A percentile compares a stretch with the other conserved stretches of the same genome.
phyloP scores from a whole-genome alignment of 2,797 vertebrate genomes.

The Mastacembelus armatus region DNA sequence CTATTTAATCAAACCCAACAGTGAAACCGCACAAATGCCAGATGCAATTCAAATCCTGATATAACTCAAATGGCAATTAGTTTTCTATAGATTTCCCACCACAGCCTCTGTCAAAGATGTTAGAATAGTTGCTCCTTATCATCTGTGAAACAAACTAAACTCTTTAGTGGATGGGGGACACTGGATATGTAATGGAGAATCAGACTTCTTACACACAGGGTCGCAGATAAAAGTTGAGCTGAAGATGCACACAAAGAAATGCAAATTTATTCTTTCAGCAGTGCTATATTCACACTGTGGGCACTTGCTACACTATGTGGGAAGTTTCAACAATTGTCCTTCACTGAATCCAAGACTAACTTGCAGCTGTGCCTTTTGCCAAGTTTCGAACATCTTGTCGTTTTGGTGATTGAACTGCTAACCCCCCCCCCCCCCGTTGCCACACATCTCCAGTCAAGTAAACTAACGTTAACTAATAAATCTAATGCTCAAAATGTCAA shows the following conservation, averaged over 20 bases:
- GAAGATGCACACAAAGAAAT: constrained; percentile 12
- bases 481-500: constrained; percentile 54
- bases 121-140: constrained; percentile 49
- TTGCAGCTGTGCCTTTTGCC: constrained; percentile 32
- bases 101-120: constrained; percentile 61
- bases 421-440: constrained; percentile 12
- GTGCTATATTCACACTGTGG: constrained; percentile 17
- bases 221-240: constrained; percentile 2
- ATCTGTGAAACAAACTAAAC: constrained; percentile 39
- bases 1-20: constrained; percentile 86
- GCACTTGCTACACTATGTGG: constrained; percentile 13
- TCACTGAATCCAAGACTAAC: constrained; percentile 46
- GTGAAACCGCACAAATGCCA: constrained; percentile 82
- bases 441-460: constrained; percentile 24
- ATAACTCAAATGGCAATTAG: constrained; percentile 79
- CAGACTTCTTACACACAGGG: neutral
- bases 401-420: constrained; percentile 57
- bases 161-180: neutral
- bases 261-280: constrained; percentile 9
- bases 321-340: constrained; percentile 48
- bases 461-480: constrained; percentile 54
- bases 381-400: constrained; percentile 39
- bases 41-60: constrained; percentile 84
- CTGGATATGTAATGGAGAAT: constrained; percentile 21
- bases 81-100: constrained; percentile 74